Conservation (phyloP, 1,140 invertebrate genomes). For the Drosophila pachea region DNA sequence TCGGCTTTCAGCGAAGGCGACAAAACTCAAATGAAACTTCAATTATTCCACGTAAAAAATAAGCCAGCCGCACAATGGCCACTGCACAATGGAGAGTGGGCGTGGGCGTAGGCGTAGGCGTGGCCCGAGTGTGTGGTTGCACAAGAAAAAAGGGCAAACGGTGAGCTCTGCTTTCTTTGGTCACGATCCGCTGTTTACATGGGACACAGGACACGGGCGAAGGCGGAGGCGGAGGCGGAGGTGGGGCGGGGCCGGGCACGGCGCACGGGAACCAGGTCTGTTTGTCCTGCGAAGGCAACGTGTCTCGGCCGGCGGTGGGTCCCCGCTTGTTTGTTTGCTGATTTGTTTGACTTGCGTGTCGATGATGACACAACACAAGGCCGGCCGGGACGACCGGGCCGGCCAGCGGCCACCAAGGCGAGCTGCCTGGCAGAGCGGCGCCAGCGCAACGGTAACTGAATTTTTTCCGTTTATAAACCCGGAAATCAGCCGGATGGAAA, state of each 20-base stretch:
- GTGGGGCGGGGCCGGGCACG: too few relatives aligned
- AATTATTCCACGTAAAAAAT: conserved; percentile 78
- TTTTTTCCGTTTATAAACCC: conserved; percentile 35
- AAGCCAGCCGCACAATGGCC: conserved; percentile 44
- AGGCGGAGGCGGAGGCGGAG: too few relatives aligned
- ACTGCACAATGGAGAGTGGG: conserved; percentile 33
- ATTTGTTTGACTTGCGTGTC: conserved; percentile 79
- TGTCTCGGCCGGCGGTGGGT: conserved; percentile 34
- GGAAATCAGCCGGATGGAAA: conserved; percentile 7
- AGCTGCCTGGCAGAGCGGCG: conserved; percentile 24
- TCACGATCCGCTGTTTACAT: conserved; percentile 72
- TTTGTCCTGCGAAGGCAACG: conserved; percentile 43
- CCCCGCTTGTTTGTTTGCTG: conserved; percentile 70
- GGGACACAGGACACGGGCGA: conserved; percentile 3
- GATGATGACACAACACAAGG: conserved; percentile 76
- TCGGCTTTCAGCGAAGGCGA: conserved; percentile 26
- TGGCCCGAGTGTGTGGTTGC: not conserved
- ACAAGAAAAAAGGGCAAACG: conserved; percentile 13
- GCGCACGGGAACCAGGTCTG: conserved; percentile 23
- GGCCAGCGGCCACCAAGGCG: conserved; percentile 8
- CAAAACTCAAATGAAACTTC: conserved; percentile 74
- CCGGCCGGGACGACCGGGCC: conserved; percentile 14
- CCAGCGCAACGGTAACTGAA: conserved; percentile 57
- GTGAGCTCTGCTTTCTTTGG: conserved; percentile 32
- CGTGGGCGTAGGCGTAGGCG: not conserved